Evolutionary conservation across 2,888 invertebrate species (phyloP).

Genomic region (Clusia tigrina): DNA sequence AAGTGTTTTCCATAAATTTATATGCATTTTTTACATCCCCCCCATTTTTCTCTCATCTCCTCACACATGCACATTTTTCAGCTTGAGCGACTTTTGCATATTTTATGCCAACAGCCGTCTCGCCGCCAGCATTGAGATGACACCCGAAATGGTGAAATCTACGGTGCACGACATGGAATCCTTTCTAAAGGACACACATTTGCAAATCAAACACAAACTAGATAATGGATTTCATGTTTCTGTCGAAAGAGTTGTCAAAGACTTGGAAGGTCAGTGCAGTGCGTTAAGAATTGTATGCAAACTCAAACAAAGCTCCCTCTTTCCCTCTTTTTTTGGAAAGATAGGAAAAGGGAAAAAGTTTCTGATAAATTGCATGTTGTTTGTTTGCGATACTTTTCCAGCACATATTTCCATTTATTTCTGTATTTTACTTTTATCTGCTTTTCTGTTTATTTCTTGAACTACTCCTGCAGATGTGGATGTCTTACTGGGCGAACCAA

Average conservation of each 20-base stretch:
- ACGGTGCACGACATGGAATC: slow-evolving; percentile 71
- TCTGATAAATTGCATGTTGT: slow-evolving; percentile 16
- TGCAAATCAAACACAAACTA: slow-evolving; percentile 70
- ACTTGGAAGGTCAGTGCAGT: slow-evolving; percentile 70
- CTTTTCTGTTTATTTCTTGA: slow-evolving; percentile 25
- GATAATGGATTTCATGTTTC: slow-evolving; percentile 70
- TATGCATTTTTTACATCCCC: background rate
- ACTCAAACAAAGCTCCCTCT: background rate
- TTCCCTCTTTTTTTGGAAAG: slow-evolving; percentile 14
- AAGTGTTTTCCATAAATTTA: slow-evolving; percentile 1
- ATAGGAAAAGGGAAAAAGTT: slow-evolving; percentile 18
- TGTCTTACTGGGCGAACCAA: slow-evolving; percentile 77
- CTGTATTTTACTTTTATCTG: slow-evolving; percentile 30
- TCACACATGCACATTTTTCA: slow-evolving; percentile 48
- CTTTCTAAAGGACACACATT: slow-evolving; percentile 71
- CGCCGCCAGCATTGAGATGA: slow-evolving; percentile 67
- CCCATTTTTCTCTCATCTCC: slow-evolving; percentile 1
- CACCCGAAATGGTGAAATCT: slow-evolving; percentile 67
- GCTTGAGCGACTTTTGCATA: slow-evolving; percentile 69
- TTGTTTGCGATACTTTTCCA: background rate
- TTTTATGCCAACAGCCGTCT: slow-evolving; percentile 72
- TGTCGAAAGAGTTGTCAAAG: slow-evolving; percentile 69
- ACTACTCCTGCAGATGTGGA: slow-evolving; percentile 69
- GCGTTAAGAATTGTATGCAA: slow-evolving; percentile 3
- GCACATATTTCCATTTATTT: slow-evolving; percentile 17